These are phyloP conservation scores for Cavia porcellus DNA, from an alignment of 2,113 vertebrate genomes.

Conservation along the genomic window DNA sequence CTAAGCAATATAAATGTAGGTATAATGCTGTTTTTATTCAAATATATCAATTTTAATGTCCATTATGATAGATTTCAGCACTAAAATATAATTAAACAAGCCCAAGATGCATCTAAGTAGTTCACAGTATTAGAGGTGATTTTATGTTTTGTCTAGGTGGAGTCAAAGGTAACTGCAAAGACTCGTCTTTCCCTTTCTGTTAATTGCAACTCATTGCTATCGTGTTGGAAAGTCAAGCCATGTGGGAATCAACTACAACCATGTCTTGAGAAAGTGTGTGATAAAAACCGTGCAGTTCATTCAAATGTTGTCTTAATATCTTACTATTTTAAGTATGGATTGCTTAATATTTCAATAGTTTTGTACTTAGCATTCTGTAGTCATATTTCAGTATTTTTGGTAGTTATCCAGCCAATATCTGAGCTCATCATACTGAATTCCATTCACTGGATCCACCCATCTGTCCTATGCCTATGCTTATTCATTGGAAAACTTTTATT, in stretches of 20 bases:
- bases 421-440: conserved; percentile 83
- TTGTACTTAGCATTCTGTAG: conserved; percentile 79
- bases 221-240: conserved; percentile 85
- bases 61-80: conserved; percentile 89
- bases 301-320: conserved; percentile 28
- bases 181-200: conserved; percentile 86
- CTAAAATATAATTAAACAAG: conserved; percentile 88
- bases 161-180: conserved; percentile 89
- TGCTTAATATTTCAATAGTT: conserved; percentile 69
- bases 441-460: conserved; percentile 80
- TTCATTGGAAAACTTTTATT: conserved; percentile 78
- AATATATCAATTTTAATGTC: conserved; percentile 89
- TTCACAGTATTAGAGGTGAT: conserved; percentile 84
- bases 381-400: conserved; percentile 81
- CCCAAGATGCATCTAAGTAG: conserved; percentile 84
- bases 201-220: conserved; percentile 89
- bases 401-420: conserved; percentile 83
- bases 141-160: conserved; percentile 89
- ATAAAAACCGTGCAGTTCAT: neutral
- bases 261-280: neutral
- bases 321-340: conserved; percentile 34
- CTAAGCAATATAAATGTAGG: conserved; percentile 82
- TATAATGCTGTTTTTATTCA: conserved; percentile 86
- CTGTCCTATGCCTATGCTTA: conserved; percentile 84
- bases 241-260: neutral